Conservation (phyloP, 2,113 vertebrate genomes). For the Sylvia atricapilla region DNA sequence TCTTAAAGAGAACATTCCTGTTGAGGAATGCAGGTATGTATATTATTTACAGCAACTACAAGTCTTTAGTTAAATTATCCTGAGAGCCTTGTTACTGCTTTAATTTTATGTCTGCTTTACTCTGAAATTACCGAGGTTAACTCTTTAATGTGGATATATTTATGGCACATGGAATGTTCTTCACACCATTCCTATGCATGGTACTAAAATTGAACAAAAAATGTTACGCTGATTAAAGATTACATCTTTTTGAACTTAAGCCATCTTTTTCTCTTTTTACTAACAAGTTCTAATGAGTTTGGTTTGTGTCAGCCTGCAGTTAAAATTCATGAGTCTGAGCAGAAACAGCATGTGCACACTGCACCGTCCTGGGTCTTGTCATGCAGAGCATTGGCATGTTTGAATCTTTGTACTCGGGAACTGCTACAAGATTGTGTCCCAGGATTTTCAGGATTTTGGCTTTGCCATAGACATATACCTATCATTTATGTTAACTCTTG, state of each 20-base stretch:
- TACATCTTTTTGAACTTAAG: neutral
- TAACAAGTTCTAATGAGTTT: slow-evolving; percentile 28
- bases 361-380: neutral
- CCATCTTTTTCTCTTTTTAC: slow-evolving; percentile 19
- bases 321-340: neutral
- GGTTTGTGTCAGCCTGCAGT: slow-evolving; percentile 26
- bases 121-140: slow-evolving; percentile 36
- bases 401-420: neutral
- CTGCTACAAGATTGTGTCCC: neutral
- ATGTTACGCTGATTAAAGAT: neutral
- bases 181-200: slow-evolving; percentile 31
- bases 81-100: slow-evolving; percentile 27
- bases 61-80: neutral
- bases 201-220: slow-evolving; percentile 17
- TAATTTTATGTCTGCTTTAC: slow-evolving; percentile 29
- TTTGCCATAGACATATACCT: neutral
- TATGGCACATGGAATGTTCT: slow-evolving; percentile 32
- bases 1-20: neutral
- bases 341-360: slow-evolving; percentile 14
- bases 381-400: neutral
- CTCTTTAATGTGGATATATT: slow-evolving; percentile 16
- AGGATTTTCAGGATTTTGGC: neutral
- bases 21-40: slow-evolving; percentile 6
- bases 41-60: neutral
- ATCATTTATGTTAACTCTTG: neutral